Percentiles rank a stretch among this genome's conserved stretches.
Evolutionary conservation across 2,113 vertebrate species (phyloP).

Genomic region (Maccullochella peelii): DNA sequence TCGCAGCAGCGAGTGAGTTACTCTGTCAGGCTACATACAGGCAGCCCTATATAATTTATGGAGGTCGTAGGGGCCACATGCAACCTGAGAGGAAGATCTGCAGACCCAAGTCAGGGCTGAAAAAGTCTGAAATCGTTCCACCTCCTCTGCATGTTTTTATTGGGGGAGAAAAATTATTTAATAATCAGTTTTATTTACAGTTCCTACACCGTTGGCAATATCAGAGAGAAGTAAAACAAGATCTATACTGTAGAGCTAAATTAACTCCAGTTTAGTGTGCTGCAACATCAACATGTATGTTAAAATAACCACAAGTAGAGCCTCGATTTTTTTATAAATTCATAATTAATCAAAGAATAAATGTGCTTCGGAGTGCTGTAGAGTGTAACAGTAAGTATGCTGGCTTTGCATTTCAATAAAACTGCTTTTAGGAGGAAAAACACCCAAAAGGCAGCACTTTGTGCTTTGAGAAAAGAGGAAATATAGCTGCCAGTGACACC

Average conservation of each 20-base stretch:
- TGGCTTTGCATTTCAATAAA: conserved; percentile 6
- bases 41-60: background rate
- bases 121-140: background rate
- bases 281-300: background rate
- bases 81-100: background rate
- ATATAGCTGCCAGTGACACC: background rate
- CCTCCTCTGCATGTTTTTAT: background rate
- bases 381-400: background rate
- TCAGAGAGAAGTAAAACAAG: background rate
- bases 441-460: background rate
- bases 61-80: background rate
- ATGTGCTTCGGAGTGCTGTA: background rate
- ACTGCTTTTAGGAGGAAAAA: conserved; percentile 1
- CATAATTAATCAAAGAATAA: background rate
- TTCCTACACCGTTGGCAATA: background rate
- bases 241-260: background rate
- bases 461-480: conserved; percentile 2
- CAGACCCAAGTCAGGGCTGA: background rate
- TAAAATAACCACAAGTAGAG: too few species aligned
- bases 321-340: background rate
- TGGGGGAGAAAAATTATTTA: background rate
- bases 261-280: background rate
- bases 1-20: too few species aligned
- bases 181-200: background rate
- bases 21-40: background rate